Evolutionary conservation across 2,888 invertebrate species (phyloP).

Genomic region (Lycophotia porphyrea): DNA sequence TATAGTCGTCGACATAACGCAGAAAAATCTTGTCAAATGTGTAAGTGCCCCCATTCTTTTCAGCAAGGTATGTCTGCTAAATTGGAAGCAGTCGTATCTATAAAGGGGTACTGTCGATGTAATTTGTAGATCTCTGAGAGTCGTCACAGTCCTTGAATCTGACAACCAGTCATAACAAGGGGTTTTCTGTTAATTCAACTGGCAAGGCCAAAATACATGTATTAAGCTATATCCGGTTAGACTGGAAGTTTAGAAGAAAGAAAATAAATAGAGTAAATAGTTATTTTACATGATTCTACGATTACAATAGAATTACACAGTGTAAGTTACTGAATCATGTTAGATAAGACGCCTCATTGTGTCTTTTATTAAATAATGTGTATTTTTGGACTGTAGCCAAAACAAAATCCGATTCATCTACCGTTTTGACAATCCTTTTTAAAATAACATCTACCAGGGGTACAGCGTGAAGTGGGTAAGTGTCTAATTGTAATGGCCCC

Average conservation of each 20-base stretch:
- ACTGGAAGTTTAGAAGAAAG: background rate
- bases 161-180: too few relatives aligned
- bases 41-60: too few relatives aligned
- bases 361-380: conserved; percentile 26
- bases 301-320: conserved; percentile 7
- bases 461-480: background rate
- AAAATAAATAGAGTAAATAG: background rate
- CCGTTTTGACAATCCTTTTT: background rate
- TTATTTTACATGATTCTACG: background rate
- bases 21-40: too few relatives aligned
- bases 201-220: background rate
- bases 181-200: too few relatives aligned
- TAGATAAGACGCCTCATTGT: background rate
- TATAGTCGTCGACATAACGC: too few relatives aligned
- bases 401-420: conserved; percentile 13
- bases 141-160: background rate
- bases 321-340: conserved; percentile 1
- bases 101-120: too few relatives aligned
- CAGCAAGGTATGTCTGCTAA: too few relatives aligned
- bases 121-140: background rate
- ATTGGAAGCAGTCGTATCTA: too few relatives aligned
- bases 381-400: conserved; percentile 52
- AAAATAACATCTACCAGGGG: background rate
- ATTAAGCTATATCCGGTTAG: background rate
- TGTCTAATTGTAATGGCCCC: background rate